Evolutionary conservation across 2,113 vertebrate species (phyloP).

Genomic region (Urocitellus parryii): DNA sequence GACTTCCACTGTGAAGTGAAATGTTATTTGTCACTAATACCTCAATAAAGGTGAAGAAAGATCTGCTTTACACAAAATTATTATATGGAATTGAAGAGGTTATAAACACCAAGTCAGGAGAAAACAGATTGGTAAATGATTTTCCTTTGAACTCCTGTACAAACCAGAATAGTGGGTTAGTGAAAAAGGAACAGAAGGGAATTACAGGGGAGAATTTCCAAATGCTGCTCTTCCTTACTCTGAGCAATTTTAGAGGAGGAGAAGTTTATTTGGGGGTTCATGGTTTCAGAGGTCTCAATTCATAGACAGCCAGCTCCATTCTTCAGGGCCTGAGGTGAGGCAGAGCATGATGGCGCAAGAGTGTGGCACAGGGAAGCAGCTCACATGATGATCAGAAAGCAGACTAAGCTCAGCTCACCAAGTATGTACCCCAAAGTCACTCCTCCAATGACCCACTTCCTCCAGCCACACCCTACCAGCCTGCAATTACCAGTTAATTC

Average conservation of each 20-base stretch:
- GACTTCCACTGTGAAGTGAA: not conserved
- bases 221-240: not conserved
- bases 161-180: not conserved
- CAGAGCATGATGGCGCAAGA: no score
- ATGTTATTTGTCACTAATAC: not conserved
- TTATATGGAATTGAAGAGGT: not conserved
- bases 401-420: no score
- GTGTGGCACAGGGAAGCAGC: no score
- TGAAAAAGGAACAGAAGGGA: not conserved
- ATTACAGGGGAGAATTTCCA: slow-evolving; percentile 33
- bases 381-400: no score
- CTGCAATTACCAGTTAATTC: no score
- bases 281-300: no score
- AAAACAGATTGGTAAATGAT: not conserved
- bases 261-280: no score
- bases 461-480: no score
- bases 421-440: no score
- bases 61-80: not conserved
- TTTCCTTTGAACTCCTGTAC: not conserved
- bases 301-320: no score
- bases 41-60: not conserved
- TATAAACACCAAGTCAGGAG: not conserved
- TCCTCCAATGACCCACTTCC: no score
- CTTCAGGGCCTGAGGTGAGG: no score
- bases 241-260: not conserved